A percentile compares a stretch with the other conserved stretches of the same genome.
These are phyloP conservation scores for Peromyscus polionotus DNA, from an alignment of 2,113 vertebrate genomes.

Conservation along the genomic window DNA sequence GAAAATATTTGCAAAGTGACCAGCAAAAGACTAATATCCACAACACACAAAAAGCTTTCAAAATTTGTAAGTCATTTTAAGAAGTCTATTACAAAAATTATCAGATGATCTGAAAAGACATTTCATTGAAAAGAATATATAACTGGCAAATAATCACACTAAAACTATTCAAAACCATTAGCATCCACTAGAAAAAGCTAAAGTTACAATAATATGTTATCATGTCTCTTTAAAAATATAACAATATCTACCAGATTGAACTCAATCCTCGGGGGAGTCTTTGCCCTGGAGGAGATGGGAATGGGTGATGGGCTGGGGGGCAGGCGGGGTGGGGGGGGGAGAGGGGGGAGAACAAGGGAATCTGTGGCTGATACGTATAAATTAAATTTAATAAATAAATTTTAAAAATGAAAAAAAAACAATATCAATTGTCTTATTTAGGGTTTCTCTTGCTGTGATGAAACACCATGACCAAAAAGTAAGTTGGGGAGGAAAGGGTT, in stretches of 20 bases:
- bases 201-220: not conserved
- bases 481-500: too few relatives aligned
- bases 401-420: too few relatives aligned
- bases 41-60: not conserved
- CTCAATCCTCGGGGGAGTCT: too few relatives aligned
- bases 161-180: not conserved
- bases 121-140: not conserved
- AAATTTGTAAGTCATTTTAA: not conserved
- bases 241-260: not conserved
- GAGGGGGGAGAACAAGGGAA: too few relatives aligned
- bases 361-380: too few relatives aligned
- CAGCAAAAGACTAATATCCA: not conserved
- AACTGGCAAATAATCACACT: not conserved
- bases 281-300: too few relatives aligned
- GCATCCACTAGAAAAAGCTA: not conserved
- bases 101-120: not conserved
- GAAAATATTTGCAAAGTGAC: not conserved
- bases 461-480: too few relatives aligned
- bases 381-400: too few relatives aligned
- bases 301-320: too few relatives aligned
- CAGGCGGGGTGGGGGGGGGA: too few relatives aligned
- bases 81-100: not conserved
- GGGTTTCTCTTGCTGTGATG: too few relatives aligned
- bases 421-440: too few relatives aligned
- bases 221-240: not conserved